A percentile compares a stretch with the other conserved stretches of the same genome.
phyloP scores from a whole-genome alignment of 1,140 invertebrate species.

The Odontomachus brunneus region DNA sequence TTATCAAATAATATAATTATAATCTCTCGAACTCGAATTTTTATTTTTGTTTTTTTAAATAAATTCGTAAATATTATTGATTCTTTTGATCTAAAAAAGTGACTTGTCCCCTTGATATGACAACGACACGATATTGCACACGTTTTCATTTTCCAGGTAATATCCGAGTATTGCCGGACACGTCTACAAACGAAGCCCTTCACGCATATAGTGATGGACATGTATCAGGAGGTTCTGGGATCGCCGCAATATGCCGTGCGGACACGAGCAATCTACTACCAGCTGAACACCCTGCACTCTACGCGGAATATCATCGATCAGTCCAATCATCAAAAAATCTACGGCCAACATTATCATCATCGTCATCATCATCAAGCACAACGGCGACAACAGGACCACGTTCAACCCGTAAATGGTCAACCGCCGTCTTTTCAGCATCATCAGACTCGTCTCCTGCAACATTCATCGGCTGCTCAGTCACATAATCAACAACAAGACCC shows the following conservation, averaged over 20 bases:
- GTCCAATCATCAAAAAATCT: conserved; percentile 20
- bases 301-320: conserved; percentile 16
- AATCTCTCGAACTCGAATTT: too few species aligned
- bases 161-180: conserved; percentile 87
- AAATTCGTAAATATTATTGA: too few species aligned
- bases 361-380: conserved; percentile 42
- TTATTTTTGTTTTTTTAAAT: too few species aligned
- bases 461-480: neutral
- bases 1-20: too few species aligned
- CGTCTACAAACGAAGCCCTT: conserved; percentile 86
- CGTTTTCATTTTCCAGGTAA: conserved; percentile 84
- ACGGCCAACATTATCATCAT: conserved; percentile 57
- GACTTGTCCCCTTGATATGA: neutral
- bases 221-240: conserved; percentile 86
- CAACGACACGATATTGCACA: conserved; percentile 6
- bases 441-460: conserved; percentile 46
- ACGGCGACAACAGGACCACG: conserved; percentile 57
- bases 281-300: conserved; percentile 52
- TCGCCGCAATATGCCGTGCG: conserved; percentile 80
- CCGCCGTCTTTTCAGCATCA: conserved; percentile 29
- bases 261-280: conserved; percentile 74
- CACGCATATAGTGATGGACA: conserved; percentile 88
- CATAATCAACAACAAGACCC: conserved; percentile 22
- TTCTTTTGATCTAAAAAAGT: too few species aligned
- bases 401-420: conserved; percentile 41